Evolutionary conservation across 2,888 invertebrate species (phyloP).

Genomic region (Portevinia maculata): DNA sequence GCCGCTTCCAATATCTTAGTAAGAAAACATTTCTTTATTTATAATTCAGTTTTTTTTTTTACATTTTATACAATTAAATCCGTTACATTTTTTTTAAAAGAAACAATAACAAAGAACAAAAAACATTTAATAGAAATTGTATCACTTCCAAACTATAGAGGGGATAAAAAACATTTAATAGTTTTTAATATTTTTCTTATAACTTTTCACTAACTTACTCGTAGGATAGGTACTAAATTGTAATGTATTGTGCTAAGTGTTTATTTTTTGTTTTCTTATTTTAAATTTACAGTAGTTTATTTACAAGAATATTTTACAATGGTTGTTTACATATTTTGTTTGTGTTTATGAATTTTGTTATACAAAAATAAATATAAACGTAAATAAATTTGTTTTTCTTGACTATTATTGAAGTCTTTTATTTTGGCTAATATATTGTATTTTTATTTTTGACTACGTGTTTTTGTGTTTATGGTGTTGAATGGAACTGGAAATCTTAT

Average conservation of each 20-base stretch:
- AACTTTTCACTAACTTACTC: background rate
- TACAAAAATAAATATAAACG: slow-evolving; percentile 7
- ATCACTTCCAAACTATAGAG: slow-evolving; percentile 27
- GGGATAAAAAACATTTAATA: slow-evolving; percentile 2
- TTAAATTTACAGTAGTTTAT: slow-evolving; percentile 49
- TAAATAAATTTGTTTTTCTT: slow-evolving; percentile 25
- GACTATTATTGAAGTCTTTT: slow-evolving; percentile 7
- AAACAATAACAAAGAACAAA: slow-evolving; percentile 15
- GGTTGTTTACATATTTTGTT: slow-evolving; percentile 4
- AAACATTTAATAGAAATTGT: slow-evolving; percentile 19
- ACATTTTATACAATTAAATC: slow-evolving; percentile 51
- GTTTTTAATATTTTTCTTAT: slow-evolving; percentile 16
- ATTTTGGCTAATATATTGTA: slow-evolving; percentile 17
- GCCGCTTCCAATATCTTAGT: slow-evolving; percentile 7
- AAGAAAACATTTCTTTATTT: slow-evolving; percentile 51
- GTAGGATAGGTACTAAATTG: slow-evolving; percentile 2
- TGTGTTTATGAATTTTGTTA: slow-evolving; percentile 5
- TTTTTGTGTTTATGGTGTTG: slow-evolving; percentile 20
- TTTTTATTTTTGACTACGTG: slow-evolving; percentile 24
- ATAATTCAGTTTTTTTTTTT: slow-evolving; percentile 26
- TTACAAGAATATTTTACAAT: slow-evolving; percentile 52
- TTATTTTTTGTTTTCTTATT: background rate
- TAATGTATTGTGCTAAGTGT: slow-evolving; percentile 33
- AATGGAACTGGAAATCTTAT: background rate
- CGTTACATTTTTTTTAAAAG: slow-evolving; percentile 11